Conservation (phyloP, 2,797 vertebrate species). For the Acipenser transmontanus region DNA sequence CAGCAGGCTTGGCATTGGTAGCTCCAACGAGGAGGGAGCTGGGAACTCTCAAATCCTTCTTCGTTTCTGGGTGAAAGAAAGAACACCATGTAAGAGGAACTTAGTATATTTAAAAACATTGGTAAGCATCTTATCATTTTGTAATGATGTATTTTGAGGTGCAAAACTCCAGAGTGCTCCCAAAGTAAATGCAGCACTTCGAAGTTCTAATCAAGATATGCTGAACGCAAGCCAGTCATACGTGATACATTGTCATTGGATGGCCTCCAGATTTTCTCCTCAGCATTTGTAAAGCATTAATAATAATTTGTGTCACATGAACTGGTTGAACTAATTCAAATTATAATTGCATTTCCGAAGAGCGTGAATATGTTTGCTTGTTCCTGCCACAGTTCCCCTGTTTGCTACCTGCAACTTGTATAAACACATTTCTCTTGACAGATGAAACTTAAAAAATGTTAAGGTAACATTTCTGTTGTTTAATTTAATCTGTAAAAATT, state of each 20-base stretch:
- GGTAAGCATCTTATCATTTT: background rate
- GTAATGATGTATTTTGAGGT: background rate
- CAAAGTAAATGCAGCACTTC: background rate
- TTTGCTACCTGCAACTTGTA: conserved; percentile 37
- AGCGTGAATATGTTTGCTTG: conserved; percentile 47
- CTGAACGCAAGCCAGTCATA: conserved; percentile 13
- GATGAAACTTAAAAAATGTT: conserved; percentile 51
- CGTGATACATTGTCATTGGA: conserved; percentile 9
- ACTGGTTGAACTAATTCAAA: conserved; percentile 25
- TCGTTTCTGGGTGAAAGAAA: background rate
- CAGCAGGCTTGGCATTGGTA: conserved; percentile 8
- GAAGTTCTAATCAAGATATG: conserved; percentile 3
- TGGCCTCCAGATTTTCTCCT: conserved; percentile 26
- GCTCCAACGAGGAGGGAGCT: background rate
- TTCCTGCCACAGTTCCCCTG: conserved; percentile 52
- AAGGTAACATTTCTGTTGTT: conserved; percentile 41
- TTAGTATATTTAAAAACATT: background rate
- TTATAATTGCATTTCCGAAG: conserved; percentile 46
- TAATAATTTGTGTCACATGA: conserved; percentile 32
- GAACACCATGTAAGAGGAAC: background rate
- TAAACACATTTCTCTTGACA: conserved; percentile 23
- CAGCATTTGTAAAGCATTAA: conserved; percentile 13
- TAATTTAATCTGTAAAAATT: too few species aligned
- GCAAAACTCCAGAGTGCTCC: background rate
- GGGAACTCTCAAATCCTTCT: background rate